Percentiles rank a stretch among this genome's conserved stretches.
phyloP scores from a whole-genome alignment of 1,140 invertebrate species.

The Palaemon carinicauda region DNA sequence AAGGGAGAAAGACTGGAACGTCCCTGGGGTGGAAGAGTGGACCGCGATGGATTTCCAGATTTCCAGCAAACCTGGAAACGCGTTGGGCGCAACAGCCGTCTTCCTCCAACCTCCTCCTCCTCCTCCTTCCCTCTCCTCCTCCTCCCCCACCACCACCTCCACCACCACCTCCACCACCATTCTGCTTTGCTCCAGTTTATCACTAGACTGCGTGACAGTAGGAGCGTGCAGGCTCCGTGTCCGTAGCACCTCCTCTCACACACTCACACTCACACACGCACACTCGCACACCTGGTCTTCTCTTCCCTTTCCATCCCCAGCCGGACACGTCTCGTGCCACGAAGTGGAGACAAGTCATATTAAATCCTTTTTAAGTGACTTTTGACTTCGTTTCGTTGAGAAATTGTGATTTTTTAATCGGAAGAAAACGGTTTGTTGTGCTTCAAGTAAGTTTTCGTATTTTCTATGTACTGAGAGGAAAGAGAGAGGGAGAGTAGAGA shows the following conservation, averaged over 20 bases:
- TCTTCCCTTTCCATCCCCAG: neutral
- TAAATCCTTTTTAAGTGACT: no score
- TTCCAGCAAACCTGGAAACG: constrained; percentile 4
- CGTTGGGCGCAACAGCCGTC: neutral
- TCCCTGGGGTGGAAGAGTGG: neutral
- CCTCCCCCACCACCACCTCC: neutral
- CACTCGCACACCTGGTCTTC: neutral
- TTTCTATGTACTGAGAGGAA: neutral
- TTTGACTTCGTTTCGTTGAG: no score
- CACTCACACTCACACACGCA: neutral
- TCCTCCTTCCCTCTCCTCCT: neutral
- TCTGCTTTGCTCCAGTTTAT: constrained; percentile 10
- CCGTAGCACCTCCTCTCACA: constrained; percentile 2
- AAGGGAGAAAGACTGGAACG: neutral
- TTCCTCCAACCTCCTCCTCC: neutral
- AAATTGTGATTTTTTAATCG: no score
- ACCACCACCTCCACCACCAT: neutral
- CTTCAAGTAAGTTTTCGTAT: no score
- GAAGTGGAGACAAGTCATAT: no score
- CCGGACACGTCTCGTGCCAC: no score
- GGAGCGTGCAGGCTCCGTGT: neutral
- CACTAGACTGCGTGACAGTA: neutral
- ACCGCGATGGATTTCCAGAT: neutral
- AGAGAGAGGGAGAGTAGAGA: neutral
- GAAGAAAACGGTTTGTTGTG: no score